Conservation (phyloP, 92 coral and sea anemone genomes). For the Galaxea fascicularis region DNA sequence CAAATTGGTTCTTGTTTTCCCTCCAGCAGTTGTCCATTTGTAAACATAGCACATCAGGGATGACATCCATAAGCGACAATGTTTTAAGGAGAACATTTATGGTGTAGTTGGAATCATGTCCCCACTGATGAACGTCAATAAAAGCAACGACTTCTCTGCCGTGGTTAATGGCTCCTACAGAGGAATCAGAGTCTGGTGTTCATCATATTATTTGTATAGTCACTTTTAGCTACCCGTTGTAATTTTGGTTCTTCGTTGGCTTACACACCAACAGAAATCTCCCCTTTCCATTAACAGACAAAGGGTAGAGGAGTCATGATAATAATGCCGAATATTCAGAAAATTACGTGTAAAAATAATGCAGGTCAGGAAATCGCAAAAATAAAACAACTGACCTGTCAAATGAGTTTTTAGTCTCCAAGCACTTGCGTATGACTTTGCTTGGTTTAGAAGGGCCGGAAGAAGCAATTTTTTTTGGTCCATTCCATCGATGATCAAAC, state of each 20-base stretch:
- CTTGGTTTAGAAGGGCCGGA: constrained; percentile 37
- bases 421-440: constrained; percentile 52
- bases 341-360: no score
- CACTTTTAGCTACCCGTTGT: no score
- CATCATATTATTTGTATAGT: neutral
- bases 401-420: constrained; percentile 66
- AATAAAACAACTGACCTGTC: constrained; percentile 31
- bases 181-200: neutral
- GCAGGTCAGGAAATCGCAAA: no score
- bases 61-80: constrained; percentile 3
- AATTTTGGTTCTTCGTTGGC: no score
- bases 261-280: no score
- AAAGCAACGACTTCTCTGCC: constrained; percentile 45
- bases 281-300: no score
- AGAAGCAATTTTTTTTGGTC: constrained; percentile 63
- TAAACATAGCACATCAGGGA: constrained; percentile 53
- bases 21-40: constrained; percentile 69
- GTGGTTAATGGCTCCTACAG: constrained; percentile 14
- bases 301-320: no score
- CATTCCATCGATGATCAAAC: constrained; percentile 63
- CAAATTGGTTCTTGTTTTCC: constrained; percentile 56
- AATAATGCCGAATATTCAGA: no score
- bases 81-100: constrained; percentile 20
- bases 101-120: constrained; percentile 56
- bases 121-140: constrained; percentile 56